These are phyloP conservation scores for Lophochroa leadbeateri DNA, from an alignment of 2,113 vertebrate genomes.

Conservation along the genomic window DNA sequence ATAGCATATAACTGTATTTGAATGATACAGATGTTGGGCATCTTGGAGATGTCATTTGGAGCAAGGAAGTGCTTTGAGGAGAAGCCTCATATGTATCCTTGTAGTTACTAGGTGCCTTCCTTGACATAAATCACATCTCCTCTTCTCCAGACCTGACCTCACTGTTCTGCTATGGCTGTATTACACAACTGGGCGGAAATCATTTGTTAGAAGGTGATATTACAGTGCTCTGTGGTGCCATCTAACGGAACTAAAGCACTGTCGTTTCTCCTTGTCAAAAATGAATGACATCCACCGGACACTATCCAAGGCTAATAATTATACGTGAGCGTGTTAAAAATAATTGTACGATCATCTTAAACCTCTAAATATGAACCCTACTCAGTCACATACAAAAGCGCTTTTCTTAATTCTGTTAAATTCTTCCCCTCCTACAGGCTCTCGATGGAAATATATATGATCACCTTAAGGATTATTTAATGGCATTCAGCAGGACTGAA, in stretches of 20 bases:
- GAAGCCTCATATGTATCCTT: not conserved
- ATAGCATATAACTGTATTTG: not conserved
- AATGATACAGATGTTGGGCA: not conserved
- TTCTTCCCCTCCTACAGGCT: constrained; percentile 69
- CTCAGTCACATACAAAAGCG: fast-evolving
- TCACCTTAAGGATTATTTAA: constrained; percentile 93
- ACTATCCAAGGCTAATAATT: not conserved
- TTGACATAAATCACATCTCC: not conserved
- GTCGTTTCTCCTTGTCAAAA: not conserved
- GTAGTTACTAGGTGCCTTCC: not conserved
- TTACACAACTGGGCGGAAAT: not conserved
- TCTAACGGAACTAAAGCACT: constrained; percentile 20
- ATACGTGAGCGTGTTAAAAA: fast-evolving
- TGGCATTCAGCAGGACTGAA: constrained; percentile 92
- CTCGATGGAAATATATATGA: constrained; percentile 93
- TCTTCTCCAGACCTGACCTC: not conserved
- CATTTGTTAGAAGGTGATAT: not conserved
- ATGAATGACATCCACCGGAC: not conserved
- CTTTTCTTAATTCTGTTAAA: not conserved
- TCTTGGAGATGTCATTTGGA: not conserved
- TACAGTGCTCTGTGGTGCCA: constrained; percentile 47
- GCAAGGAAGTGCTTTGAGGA: fast-evolving
- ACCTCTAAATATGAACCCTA: fast-evolving
- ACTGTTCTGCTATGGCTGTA: not conserved
- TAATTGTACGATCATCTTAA: fast-evolving